phyloP scores from a whole-genome alignment of 2,113 vertebrate genomes.

The Halichoerus grypus region DNA sequence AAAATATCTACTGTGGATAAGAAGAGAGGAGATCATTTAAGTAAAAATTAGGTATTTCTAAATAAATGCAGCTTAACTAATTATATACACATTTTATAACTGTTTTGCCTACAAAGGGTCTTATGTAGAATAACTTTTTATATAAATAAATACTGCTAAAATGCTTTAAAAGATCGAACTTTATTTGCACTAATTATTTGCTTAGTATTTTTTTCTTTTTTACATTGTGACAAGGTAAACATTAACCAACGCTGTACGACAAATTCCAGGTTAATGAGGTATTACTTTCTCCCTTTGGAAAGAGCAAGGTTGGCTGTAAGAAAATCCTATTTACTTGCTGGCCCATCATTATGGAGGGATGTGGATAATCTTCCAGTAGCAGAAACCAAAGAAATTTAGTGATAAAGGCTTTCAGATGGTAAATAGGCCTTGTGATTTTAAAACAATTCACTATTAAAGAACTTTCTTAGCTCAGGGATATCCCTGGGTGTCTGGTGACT shows the following conservation, averaged over 20 bases:
- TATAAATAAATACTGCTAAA: constrained; percentile 58
- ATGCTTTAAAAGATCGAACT: constrained; percentile 63
- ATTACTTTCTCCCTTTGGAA: constrained; percentile 40
- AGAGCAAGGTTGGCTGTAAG: neutral
- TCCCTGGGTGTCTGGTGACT: neutral
- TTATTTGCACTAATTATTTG: constrained; percentile 48
- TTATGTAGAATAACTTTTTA: constrained; percentile 56
- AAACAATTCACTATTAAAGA: constrained; percentile 33
- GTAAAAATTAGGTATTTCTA: constrained; percentile 58
- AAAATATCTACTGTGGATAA: constrained; percentile 39
- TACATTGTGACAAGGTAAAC: constrained; percentile 49
- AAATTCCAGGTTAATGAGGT: constrained; percentile 67
- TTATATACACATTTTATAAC: neutral
- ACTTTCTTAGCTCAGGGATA: constrained; percentile 4
- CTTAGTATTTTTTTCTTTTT: constrained; percentile 7
- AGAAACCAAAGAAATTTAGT: constrained; percentile 9
- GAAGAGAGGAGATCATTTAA: neutral
- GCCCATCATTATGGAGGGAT: neutral
- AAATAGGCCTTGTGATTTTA: neutral
- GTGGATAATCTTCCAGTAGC: constrained; percentile 1
- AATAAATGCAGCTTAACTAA: constrained; percentile 56
- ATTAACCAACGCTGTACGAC: constrained; percentile 40
- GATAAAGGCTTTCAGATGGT: constrained; percentile 10
- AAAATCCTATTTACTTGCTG: neutral
- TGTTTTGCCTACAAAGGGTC: neutral